Conservation (phyloP, 2,888 invertebrate species). For the Agrochola lota region DNA sequence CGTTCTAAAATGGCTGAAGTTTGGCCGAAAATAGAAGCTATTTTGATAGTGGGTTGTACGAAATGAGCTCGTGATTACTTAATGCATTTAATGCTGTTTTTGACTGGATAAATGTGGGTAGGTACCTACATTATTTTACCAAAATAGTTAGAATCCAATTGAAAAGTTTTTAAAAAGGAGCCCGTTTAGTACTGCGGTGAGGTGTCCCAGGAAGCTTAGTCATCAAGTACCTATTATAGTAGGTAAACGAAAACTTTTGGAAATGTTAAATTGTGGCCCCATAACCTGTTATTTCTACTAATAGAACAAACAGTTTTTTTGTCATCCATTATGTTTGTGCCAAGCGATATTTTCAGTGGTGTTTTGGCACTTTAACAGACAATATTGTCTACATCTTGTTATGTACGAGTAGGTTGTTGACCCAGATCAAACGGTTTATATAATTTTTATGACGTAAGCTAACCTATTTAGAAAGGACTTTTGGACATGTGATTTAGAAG, state of each 20-base stretch:
- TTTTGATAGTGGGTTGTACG: background rate
- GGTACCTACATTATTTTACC: too few species aligned
- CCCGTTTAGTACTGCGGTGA: background rate
- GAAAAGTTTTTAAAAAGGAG: too few species aligned
- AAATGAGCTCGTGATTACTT: background rate
- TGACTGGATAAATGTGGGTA: background rate
- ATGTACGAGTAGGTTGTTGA: slow-evolving; percentile 19
- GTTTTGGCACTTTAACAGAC: slow-evolving; percentile 28
- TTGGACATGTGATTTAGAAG: slow-evolving; percentile 12
- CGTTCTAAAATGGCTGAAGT: slow-evolving; percentile 28
- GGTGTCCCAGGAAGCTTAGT: background rate
- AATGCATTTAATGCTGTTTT: background rate
- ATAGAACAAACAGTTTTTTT: background rate
- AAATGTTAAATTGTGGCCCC: background rate
- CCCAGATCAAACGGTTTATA: slow-evolving; percentile 13
- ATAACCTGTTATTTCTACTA: background rate
- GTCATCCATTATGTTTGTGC: background rate
- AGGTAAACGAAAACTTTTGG: background rate
- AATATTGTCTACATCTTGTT: slow-evolving; percentile 27
- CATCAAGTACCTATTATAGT: background rate
- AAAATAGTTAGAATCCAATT: background rate
- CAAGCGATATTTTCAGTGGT: background rate
- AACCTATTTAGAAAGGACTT: slow-evolving; percentile 23
- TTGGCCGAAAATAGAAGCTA: slow-evolving; percentile 39
- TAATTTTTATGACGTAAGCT: slow-evolving; percentile 25